Conservation (phyloP, 2,888 invertebrate species). For the Ectobius pallidus region DNA sequence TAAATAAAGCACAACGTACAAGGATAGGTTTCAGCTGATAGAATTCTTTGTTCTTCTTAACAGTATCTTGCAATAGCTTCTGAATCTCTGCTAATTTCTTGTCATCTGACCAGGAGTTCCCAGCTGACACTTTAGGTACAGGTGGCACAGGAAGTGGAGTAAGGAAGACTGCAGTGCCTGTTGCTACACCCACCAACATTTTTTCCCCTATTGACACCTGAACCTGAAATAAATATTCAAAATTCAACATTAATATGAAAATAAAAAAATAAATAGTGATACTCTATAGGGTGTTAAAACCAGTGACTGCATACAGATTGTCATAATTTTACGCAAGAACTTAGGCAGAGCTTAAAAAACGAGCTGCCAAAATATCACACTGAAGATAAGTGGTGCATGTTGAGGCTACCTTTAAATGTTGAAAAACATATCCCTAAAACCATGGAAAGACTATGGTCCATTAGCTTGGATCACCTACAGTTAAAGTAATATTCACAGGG, state of each 20-base stretch:
- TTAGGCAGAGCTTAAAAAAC: no score
- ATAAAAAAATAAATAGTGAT: background rate
- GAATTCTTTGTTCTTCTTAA: conserved; percentile 73
- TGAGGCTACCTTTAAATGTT: no score
- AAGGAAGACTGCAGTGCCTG: conserved; percentile 83
- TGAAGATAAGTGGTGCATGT: no score
- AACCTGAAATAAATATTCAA: conserved; percentile 54
- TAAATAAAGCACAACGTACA: no score
- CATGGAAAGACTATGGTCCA: no score
- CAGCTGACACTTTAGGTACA: conserved; percentile 72
- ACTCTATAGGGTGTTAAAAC: background rate
- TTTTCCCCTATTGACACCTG: conserved; percentile 86
- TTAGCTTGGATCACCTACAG: no score
- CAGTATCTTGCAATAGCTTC: conserved; percentile 70
- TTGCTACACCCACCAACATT: conserved; percentile 85
- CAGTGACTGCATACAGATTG: background rate
- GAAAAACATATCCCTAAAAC: no score
- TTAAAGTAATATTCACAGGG: no score
- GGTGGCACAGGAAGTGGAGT: conserved; percentile 78
- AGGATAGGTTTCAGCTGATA: conserved; percentile 35
- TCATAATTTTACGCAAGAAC: no score
- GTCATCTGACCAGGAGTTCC: conserved; percentile 68
- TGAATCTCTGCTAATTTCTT: conserved; percentile 71
- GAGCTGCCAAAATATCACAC: no score
- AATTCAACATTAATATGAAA: background rate